phyloP scores from a whole-genome alignment of 2,797 vertebrate species.

The Garrulus glandarius region DNA sequence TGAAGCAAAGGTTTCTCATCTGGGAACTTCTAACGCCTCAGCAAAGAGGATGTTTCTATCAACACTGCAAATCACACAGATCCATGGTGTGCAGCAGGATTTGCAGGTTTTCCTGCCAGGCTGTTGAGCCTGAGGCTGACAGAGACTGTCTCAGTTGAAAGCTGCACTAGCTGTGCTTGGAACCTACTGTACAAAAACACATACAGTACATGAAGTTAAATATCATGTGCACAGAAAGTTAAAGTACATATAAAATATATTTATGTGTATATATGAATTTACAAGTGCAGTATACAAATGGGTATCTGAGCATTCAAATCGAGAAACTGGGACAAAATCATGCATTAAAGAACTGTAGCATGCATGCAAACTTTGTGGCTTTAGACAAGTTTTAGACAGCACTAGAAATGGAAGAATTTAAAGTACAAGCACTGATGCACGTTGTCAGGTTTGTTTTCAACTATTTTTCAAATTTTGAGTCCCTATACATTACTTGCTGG shows the following conservation, averaged over 20 bases:
- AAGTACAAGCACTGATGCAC: neutral
- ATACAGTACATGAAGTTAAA: neutral
- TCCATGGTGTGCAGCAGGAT: neutral
- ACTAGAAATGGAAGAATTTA: neutral
- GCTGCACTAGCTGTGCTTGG: slow-evolving; percentile 8
- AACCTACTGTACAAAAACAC: neutral
- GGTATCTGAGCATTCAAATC: neutral
- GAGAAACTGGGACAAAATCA: neutral
- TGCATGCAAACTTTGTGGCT: neutral
- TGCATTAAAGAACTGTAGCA: neutral
- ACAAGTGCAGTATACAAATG: neutral
- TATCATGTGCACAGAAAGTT: neutral
- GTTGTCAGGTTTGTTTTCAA: neutral
- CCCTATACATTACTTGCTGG: neutral
- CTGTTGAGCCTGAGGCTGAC: slow-evolving; percentile 48
- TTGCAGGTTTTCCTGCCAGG: slow-evolving; percentile 48
- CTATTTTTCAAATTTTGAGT: neutral
- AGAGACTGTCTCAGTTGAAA: neutral
- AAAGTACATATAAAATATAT: neutral
- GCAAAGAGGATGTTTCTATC: neutral
- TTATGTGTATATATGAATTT: neutral
- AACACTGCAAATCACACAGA: neutral
- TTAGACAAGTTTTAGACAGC: neutral
- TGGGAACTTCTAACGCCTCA: neutral
- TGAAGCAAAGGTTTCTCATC: neutral